Conservation (phyloP, 2,888 invertebrate genomes). For the Pandemis heparana region DNA sequence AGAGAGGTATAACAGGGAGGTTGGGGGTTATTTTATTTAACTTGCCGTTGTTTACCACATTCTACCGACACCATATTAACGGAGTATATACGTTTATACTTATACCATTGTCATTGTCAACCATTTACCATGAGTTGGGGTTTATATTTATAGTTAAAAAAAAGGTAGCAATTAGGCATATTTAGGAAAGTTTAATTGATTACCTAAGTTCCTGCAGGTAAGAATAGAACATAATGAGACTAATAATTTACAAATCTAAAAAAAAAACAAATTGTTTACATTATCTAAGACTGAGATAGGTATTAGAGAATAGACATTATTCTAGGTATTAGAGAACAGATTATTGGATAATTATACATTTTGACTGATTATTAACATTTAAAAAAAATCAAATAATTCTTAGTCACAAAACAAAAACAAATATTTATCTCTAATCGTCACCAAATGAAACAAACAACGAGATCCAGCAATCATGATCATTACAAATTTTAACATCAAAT, state of each 20-base stretch:
- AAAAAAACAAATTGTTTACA: neutral
- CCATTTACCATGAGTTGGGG: neutral
- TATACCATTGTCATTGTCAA: neutral
- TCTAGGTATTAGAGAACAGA: no score
- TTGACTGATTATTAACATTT: neutral
- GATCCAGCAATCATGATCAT: neutral
- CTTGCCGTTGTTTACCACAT: neutral
- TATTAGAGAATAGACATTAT: no score
- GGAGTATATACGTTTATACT: no score
- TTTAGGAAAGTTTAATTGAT: slow-evolving; percentile 10
- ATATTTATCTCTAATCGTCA: no score
- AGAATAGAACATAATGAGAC: neutral
- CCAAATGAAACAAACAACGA: no score
- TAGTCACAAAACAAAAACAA: no score
- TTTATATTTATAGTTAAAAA: neutral
- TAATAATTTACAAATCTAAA: neutral
- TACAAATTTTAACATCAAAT: neutral
- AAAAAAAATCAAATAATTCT: neutral
- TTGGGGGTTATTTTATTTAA: no score
- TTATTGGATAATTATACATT: neutral
- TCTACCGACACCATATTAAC: neutral
- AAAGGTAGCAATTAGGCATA: neutral
- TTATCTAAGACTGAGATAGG: no score
- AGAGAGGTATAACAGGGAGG: no score
- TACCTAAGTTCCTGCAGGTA: neutral